Base-by-base conservation (phyloP, 2,888 invertebrate species). In the Pandemis corylana region DNA sequence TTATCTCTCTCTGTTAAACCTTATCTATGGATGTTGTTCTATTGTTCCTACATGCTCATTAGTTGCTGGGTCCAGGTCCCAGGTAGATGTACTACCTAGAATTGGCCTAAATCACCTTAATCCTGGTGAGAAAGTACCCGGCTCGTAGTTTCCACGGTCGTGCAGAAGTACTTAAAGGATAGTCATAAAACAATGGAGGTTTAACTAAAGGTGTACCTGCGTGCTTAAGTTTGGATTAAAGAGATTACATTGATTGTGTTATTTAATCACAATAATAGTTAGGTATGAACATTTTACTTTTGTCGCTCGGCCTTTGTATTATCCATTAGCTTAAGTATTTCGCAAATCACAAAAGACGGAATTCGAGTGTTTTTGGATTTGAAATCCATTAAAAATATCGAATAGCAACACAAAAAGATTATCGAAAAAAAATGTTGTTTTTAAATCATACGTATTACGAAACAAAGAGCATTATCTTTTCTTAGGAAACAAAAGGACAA, bases 81-180 rank as follows among this genome's bases (percentile, higher is more conserved):
- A n/a, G 51, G 51, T 56, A 49, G 1, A 51, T 44, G 51, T 20
- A 44, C n/a, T 68, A 63, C 72, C 63, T 62, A 72, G 72, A 73
- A 68, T 46, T 15, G 53, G 15, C 7, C 65, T 7, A 59, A 63
- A 51, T 15, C 53, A 63, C 53, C 28, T 46, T 64, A 68, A 68
- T 73, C 72, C 68, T 9, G 65, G 56, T 64, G 68, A 13, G 72
- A 68, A 46, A 68, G n/a, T 42, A 63, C 61, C 46, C 9, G 10
- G 41, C 7, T 36, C 41, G 6, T 9, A 7, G 41, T 63, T 64
- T 56, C 68, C 72, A 68, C 68, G 68, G 63, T 46, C 12, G 20
- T n/a, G n/a, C 5, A n/a, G n/a, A 51, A 2, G 15, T 7, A 20
- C 15, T 7, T 56, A 9, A 46, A 53, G 7, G 10, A 12, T 49